Conservation (phyloP, 1,140 invertebrate genomes). For the Zaprionus ghesquierei region DNA sequence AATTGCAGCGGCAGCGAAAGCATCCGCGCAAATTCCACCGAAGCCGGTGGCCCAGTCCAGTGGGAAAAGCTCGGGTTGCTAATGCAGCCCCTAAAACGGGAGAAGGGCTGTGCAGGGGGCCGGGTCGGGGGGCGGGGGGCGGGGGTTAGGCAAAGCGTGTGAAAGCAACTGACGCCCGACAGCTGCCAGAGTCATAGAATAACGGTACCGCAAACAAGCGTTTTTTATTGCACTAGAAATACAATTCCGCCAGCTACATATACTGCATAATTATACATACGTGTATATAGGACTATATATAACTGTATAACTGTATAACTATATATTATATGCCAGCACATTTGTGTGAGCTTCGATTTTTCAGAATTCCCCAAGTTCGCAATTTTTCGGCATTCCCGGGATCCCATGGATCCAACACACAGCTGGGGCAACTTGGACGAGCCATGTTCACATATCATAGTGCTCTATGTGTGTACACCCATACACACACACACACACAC, state of each 20-base stretch:
- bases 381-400: neutral
- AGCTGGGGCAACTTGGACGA: neutral
- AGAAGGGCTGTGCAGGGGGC: too few relatives aligned
- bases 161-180: conserved; percentile 14
- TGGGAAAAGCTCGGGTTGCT: conserved; percentile 46
- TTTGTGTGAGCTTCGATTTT: neutral
- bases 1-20: conserved; percentile 27
- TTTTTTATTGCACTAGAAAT: neutral
- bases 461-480: neutral
- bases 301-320: neutral
- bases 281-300: neutral
- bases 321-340: neutral
- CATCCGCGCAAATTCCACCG: conserved; percentile 31
- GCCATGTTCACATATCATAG: neutral
- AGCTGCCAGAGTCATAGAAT: conserved; percentile 21
- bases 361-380: neutral
- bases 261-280: neutral
- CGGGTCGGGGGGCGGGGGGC: neutral
- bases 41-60: conserved; percentile 14
- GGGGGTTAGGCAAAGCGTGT: conserved; percentile 7
- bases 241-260: neutral
- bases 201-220: neutral
- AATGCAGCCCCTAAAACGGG: neutral
- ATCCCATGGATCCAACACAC: neutral
- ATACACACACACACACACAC: neutral